phyloP scores from a whole-genome alignment of 2,797 vertebrate species.

The Helarctos malayanus region DNA sequence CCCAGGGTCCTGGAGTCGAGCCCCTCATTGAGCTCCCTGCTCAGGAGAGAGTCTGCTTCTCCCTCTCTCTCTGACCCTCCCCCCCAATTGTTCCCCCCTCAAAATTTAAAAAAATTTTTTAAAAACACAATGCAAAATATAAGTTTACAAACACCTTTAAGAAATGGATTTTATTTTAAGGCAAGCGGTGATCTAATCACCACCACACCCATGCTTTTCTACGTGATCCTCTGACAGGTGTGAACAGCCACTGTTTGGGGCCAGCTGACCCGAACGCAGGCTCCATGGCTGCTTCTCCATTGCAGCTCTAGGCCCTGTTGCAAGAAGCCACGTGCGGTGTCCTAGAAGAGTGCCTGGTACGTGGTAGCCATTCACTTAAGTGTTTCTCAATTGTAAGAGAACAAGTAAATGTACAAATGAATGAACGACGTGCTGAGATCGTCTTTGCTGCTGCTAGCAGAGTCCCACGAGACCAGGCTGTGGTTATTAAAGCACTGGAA shows the following conservation, averaged over 20 bases:
- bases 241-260: background rate
- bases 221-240: background rate
- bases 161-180: background rate
- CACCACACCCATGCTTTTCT: too few species aligned
- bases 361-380: background rate
- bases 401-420: background rate
- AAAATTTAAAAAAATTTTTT: background rate
- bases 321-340: background rate
- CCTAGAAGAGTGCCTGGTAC: background rate
- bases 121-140: background rate
- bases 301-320: too few species aligned
- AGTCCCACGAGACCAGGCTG: background rate
- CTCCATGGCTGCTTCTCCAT: too few species aligned
- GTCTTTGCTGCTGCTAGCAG: background rate
- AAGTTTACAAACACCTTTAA: background rate
- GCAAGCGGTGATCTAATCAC: background rate
- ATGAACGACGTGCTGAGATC: background rate
- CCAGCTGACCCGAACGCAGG: accelerated
- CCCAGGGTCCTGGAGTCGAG: too few species aligned
- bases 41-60: too few species aligned
- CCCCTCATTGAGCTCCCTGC: too few species aligned
- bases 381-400: background rate
- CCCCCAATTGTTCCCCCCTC: too few species aligned
- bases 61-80: too few species aligned
- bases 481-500: background rate